Conservation (phyloP, 2,888 invertebrate species). For the Noctua fimbriata region DNA sequence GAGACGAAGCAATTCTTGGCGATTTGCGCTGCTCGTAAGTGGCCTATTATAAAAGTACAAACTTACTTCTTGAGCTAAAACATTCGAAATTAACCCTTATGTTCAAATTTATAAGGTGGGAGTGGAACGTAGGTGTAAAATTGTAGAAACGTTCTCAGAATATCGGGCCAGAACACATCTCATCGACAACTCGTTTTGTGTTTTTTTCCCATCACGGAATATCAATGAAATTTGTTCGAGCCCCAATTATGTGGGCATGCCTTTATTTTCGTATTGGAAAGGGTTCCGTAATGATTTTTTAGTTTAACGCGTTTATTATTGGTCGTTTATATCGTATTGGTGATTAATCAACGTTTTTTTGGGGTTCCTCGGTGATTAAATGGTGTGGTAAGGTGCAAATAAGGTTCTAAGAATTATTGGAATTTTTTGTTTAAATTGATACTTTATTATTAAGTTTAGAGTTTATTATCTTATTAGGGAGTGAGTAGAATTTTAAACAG, state of each 20-base stretch:
- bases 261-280: conserved; percentile 82
- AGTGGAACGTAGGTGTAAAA: conserved; percentile 49
- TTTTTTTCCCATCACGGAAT: conserved; percentile 89
- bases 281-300: conserved; percentile 76
- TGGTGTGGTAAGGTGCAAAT: conserved; percentile 67
- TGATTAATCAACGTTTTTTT: conserved; percentile 67
- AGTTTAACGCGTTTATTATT: conserved; percentile 69
- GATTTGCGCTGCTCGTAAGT: conserved; percentile 89
- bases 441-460: conserved; percentile 48
- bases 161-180: conserved; percentile 85
- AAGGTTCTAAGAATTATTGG: conserved; percentile 64
- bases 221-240: conserved; percentile 89
- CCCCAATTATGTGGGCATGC: conserved; percentile 86
- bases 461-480: conserved; percentile 35
- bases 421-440: conserved; percentile 58
- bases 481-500: conserved; percentile 30
- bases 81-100: conserved; percentile 67
- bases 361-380: conserved; percentile 61
- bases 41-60: conserved; percentile 87
- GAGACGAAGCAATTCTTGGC: conserved; percentile 87
- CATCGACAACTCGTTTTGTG: conserved; percentile 86
- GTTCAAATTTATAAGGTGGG: conserved; percentile 25
- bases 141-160: conserved; percentile 78
- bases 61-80: conserved; percentile 50
- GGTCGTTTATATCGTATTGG: conserved; percentile 68